Evolutionary conservation across 1,140 invertebrate genomes (phyloP), one percentile per base, ranked within the genome.

Genomic region (Asbolus verrucosus): DNA sequence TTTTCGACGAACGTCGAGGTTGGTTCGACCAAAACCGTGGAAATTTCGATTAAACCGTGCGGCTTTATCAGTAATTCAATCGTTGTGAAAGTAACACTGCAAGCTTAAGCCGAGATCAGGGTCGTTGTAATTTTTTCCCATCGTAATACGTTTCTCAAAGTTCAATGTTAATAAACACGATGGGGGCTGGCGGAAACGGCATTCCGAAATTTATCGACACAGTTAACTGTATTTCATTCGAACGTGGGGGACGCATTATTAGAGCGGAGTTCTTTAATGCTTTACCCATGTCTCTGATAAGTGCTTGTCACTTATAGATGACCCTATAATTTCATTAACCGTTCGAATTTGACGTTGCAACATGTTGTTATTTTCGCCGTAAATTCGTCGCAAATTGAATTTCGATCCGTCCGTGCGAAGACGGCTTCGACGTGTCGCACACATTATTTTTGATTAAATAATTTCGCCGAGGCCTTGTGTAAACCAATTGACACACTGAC

Each of bases 401-500:
- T 36, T 36, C 33, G 33, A 36, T n/a, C 3, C 11, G 5, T 11
- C 5, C 6, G n/a, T 6, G n/a, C 33, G 0, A 11, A 6, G 6
- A 36, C n/a, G 2, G 11, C 6, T 3, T 4, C 33, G 33, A 11
- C 33, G 33, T n/a, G 33, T 36, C 11, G 33, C 46, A 19, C 15
- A 54, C 46, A 54, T 54, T 54, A 54, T 16, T 54, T 54, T 54
- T 54, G 24, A 54, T 54, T 54, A 27, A 54, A 54, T 54, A 30
- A 54, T 54, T n/a, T 54, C 46, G 41, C n/a, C 15, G 21, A 54
- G 46, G 27, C 46, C 46, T 54, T 62, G 59, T 15, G 59, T 62
- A 62, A 62, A 62, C 36, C 59, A 62, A 62, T 62, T 62, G 59
- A 62, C 59, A 62, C 59, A 62, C 59, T 62, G 59, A 62, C 59